Base-by-base conservation (phyloP, 2,797 vertebrate species). In the Eupleurogrammus muticus region DNA sequence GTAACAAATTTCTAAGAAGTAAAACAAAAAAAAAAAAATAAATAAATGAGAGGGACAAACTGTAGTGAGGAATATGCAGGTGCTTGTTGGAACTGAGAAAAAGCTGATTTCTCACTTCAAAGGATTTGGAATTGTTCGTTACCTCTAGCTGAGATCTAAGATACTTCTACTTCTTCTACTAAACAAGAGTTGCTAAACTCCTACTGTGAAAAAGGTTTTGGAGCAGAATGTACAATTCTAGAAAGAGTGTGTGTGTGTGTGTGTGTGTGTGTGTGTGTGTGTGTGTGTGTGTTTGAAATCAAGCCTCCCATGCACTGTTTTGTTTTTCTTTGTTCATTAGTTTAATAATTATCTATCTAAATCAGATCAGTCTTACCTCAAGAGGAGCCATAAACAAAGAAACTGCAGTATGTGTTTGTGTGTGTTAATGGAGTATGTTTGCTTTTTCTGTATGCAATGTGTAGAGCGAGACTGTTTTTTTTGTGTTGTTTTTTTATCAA, bases 251-350 rank as follows among this genome's bases (percentile, higher is more conserved):
- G 44, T 67, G 50, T 75, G 50, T 77, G 51, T 70, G 63, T 69
- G 46, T 66, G 63, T 80, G 70, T 78, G 38, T 63, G 63, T 52
- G 42, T 54, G 52, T 80, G 51, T 83, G 47, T 67, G 54, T 50
- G 53, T 75, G 79, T 86, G 75, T 89, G 83, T 82, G 79, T 75
- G 73, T 82, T 70, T 88, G 81, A 77, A 80, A 84, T 80, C 90
- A 87, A 91, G 87, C 87, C 89, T 89, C 92, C 82, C 93, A 94
- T 94, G 92, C 92, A 92, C 84, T 92, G 89, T 93, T 92, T 90
- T 87, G 82, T 92, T 91, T 92, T 87, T 84, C 70, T 91, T 85
- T 87, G 88, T 89, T 90, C 84, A 91, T 92, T 90, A 88, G 89
- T 88, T 92, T 77, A 77, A 85, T 88, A 87, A 90, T 92, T 92